Evolutionary conservation across 2,888 invertebrate species (phyloP), one percentile per base, ranked within the genome.

Genomic region (Chelonus formosanus): DNA sequence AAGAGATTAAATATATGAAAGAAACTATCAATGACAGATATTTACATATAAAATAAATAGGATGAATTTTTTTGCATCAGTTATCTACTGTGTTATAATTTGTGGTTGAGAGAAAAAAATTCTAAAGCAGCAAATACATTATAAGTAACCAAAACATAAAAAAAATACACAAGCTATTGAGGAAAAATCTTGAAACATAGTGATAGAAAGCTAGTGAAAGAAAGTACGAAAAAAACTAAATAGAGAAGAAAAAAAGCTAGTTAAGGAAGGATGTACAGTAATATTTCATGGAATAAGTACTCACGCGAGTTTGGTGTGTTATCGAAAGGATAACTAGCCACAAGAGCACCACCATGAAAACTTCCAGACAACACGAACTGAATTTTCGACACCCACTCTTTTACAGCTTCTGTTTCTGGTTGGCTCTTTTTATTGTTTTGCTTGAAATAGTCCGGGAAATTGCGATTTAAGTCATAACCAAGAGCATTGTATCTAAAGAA

Each of bases 301-400:
- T 92, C 91, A 96, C 96, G 93, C 85, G 95, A 92, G 87, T 92
- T 95, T 31, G 95, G 95, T 3, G 95, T 96, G 84, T 96, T 97
- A 84, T 98, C 98, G 84, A 94, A 98, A 0, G 98, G 98, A 85
- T 98, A 98, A 78, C 96, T 97, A 53, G 96, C 98, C 8, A 98
- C 97, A 69, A 98, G 86, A 1, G 96, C 95, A 53, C 98, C 98
- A 0, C 97, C 97, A 83, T 98, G 98, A 62, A 98, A 87, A 74
- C 96, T 96, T 54, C 96, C 97, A 0, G 97, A 97, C 43, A 98
- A 86, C 7, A 97, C 95, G 82, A 98, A 97, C 84, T 95, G 96
- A 67, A 93, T 94, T 84, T 94, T 93, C 70, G 93, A 91, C 68
- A 96, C 90, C 97, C 97, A 98, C 78, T 95, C 92, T 82, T 96